These are phyloP conservation scores for Brachionus calyciflorus DNA, from an alignment of 1,140 invertebrate genomes.

Conservation along the genomic window DNA sequence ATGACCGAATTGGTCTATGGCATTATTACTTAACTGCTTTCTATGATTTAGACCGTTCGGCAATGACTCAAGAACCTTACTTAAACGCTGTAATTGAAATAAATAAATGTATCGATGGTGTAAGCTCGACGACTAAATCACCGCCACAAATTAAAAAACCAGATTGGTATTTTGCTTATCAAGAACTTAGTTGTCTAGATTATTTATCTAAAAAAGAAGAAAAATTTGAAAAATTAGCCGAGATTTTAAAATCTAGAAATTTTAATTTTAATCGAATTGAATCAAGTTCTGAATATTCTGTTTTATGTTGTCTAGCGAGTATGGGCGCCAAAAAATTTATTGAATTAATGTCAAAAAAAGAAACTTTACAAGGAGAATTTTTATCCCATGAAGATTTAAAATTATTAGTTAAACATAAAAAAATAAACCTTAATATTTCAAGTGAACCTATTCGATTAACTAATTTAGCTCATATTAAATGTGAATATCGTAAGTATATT, in stretches of 20 bases:
- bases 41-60: neutral
- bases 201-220: neutral
- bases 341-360: neutral
- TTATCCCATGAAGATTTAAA: neutral
- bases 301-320: neutral
- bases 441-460: neutral
- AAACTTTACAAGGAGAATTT: neutral
- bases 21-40: neutral
- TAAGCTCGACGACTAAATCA: neutral
- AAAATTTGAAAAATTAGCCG: neutral
- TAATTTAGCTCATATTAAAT: neutral
- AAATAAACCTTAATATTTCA: neutral
- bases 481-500: neutral
- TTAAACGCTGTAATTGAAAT: neutral
- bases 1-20: neutral
- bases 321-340: neutral
- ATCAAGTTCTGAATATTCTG: neutral
- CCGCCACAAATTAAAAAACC: neutral
- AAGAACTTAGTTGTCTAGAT: neutral
- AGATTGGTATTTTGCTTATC: neutral
- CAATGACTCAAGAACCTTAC: neutral
- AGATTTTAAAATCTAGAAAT: neutral
- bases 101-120: slow-evolving; percentile 27
- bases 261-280: neutral
- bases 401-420: neutral